Base-by-base conservation (phyloP, 2,888 invertebrate genomes). In the Oscheius onirici region DNA sequence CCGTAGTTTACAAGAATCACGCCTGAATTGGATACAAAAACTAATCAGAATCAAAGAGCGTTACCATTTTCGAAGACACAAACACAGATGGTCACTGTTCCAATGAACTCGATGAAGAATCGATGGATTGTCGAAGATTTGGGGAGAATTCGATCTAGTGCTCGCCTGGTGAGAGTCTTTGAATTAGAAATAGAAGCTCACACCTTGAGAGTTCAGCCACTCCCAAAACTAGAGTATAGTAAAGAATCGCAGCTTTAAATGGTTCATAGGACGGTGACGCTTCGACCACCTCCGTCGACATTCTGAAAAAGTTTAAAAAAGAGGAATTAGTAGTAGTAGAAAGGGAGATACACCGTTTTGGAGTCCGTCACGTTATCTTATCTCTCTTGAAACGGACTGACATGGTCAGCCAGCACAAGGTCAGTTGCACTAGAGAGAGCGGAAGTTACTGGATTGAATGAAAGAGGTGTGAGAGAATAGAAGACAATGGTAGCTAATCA, bases 1-100 rank as follows among this genome's bases (percentile, higher is more conserved):
- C 79, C 79, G 40, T 74, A 68, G 44, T 79, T 61, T 8, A 77
- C 75, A 41, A 72, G 69, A 66, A 79, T 76, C 10, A 79, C 77
- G 15, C 75, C 79, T 79, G 69, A 22, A 78, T 34, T 24, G 20
- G 1, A 34, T 20, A 40, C 17, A 46, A 34, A 22, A 20, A 61
- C 22, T 3, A 6, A 41, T 2, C 13, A 41, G 10, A 43, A 28
- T 13, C 40, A 43, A 41, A 15, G 26, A 24, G 26, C 41, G 70
- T 28, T 2, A 77, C 79, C 79, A 71, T 79, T 77, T 41, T 79
- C 79, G 55, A 75, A 75, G 28, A 79, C 71, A n/a, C 76, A 76
- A 6, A 75, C 73, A 3, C 74, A 74, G 3, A 79, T 72, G 24
- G 76, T 75, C 10, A 75, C 63, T 1, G 79, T 79, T 54, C 74